These are phyloP conservation scores for Lampris incognitus DNA, from an alignment of 2,113 vertebrate genomes.

Conservation along the genomic window DNA sequence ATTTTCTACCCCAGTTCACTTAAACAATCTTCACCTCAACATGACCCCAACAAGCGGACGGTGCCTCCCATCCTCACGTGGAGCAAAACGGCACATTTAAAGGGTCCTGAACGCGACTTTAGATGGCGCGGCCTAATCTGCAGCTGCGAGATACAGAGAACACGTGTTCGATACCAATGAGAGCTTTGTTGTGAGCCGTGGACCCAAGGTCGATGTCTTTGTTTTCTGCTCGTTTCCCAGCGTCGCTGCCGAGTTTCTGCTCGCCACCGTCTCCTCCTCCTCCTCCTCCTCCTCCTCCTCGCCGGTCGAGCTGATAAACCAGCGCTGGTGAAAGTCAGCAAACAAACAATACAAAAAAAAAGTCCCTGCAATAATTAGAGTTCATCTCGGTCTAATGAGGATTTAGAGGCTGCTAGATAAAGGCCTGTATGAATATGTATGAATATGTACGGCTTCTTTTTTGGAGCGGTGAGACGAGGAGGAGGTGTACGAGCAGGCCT, in stretches of 20 bases:
- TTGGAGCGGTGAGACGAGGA: conserved; percentile 28
- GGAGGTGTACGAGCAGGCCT: conserved; percentile 6
- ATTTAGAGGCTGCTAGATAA: conserved; percentile 18
- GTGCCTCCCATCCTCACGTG: neutral
- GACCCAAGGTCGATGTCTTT: conserved; percentile 45
- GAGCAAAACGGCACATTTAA: neutral
- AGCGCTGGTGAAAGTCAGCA: conserved; percentile 37
- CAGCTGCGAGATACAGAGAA: neutral
- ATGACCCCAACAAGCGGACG: too few relatives aligned
- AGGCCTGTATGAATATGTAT: conserved; percentile 39
- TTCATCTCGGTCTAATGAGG: conserved; percentile 57
- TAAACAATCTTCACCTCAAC: neutral
- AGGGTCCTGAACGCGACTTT: neutral
- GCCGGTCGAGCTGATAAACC: conserved; percentile 31
- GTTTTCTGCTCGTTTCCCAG: conserved; percentile 9
- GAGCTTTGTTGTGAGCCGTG: conserved; percentile 14
- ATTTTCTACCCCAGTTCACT: too few relatives aligned
- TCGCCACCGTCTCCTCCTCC: neutral
- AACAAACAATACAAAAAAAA: conserved; percentile 34
- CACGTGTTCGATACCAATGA: neutral
- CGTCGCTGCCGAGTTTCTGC: conserved; percentile 10
- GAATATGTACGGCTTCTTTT: conserved; percentile 72
- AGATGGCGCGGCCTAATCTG: neutral
- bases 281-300: neutral
- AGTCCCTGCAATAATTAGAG: conserved; percentile 39